phyloP scores from a whole-genome alignment of 2,888 invertebrate genomes.

The Protula sp. region DNA sequence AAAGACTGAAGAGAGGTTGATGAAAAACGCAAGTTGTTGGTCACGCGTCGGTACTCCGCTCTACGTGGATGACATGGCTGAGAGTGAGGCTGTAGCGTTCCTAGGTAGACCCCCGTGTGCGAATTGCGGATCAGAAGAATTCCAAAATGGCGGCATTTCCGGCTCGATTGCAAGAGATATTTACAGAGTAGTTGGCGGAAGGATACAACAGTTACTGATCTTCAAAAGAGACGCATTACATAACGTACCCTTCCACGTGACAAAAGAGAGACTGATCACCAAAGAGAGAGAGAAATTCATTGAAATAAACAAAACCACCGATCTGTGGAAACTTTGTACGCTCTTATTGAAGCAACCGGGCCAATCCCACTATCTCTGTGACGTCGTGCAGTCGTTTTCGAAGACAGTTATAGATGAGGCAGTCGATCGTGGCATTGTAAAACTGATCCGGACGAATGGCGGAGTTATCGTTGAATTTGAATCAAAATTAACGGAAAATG shows the following conservation, averaged over 20 bases:
- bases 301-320: neutral
- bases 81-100: slow-evolving; percentile 11
- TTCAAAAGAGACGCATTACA: neutral
- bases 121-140: too few species aligned
- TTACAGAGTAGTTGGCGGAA: neutral
- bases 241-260: neutral
- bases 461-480: neutral
- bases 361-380: neutral
- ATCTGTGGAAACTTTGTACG: neutral
- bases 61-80: slow-evolving; percentile 15
- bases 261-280: neutral
- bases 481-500: neutral
- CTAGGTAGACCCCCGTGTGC: too few species aligned
- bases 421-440: neutral
- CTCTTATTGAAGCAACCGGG: neutral
- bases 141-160: neutral
- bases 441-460: neutral
- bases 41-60: slow-evolving; percentile 22
- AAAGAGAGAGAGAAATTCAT: neutral
- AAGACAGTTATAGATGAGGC: neutral
- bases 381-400: neutral
- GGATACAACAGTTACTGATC: neutral
- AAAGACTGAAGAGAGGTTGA: slow-evolving; percentile 11
- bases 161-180: neutral
- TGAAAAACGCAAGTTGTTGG: slow-evolving; percentile 17